phyloP scores from a whole-genome alignment of 2,113 vertebrate species.

The Platichthys stellatus region DNA sequence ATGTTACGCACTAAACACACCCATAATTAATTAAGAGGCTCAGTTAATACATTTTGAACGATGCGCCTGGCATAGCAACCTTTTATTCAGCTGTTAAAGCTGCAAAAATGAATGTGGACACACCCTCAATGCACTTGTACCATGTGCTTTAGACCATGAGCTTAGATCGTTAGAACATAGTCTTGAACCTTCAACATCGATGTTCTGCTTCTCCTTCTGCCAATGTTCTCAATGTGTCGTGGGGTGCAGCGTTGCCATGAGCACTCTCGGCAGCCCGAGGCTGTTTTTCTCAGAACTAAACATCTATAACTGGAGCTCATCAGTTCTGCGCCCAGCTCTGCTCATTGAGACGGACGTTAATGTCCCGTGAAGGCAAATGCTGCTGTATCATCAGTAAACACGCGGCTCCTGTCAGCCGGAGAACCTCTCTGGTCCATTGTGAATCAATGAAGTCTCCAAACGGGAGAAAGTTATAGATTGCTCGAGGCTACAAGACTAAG shows the following conservation, averaged over 20 bases:
- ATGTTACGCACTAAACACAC: background rate
- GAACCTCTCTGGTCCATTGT: slow-evolving; percentile 50
- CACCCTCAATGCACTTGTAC: background rate
- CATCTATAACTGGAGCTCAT: slow-evolving; percentile 56
- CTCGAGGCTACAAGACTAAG: slow-evolving; percentile 46
- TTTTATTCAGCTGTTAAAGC: background rate
- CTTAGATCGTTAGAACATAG: background rate
- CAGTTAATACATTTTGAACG: background rate
- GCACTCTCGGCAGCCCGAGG: slow-evolving; percentile 25
- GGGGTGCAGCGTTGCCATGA: background rate
- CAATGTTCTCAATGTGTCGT: slow-evolving; percentile 1
- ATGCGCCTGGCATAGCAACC: background rate
- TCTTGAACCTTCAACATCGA: slow-evolving; percentile 12
- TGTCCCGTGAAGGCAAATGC: slow-evolving; percentile 75
- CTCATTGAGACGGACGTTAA: slow-evolving; percentile 71
- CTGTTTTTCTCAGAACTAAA: slow-evolving; percentile 58
- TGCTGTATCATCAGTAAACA: slow-evolving; percentile 73
- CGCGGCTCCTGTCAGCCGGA: slow-evolving; percentile 57
- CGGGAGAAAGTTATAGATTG: slow-evolving; percentile 65
- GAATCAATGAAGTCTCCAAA: slow-evolving; percentile 72
- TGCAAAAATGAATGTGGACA: background rate
- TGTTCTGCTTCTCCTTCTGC: slow-evolving; percentile 5
- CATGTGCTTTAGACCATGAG: background rate
- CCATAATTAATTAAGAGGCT: background rate
- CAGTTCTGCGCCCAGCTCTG: slow-evolving; percentile 46